These are phyloP conservation scores for Caenorhabditis drosophilae DNA, from an alignment of 2,888 invertebrate species.

Conservation along the genomic window DNA sequence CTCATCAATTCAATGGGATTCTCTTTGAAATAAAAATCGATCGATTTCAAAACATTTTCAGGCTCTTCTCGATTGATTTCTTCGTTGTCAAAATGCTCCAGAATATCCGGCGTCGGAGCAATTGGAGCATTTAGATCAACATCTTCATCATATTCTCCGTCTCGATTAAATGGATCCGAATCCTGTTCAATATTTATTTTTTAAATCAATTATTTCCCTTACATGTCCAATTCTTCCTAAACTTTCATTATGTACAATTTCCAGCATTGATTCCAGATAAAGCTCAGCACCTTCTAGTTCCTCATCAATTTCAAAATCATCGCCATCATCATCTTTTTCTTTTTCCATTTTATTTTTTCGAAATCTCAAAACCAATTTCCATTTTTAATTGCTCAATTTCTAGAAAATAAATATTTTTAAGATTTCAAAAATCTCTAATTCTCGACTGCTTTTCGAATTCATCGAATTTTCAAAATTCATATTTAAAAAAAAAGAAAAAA, in stretches of 20 bases:
- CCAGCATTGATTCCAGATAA: constrained; percentile 30
- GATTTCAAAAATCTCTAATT: no score
- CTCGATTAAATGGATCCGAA: constrained; percentile 29
- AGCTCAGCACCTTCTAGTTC: constrained; percentile 22
- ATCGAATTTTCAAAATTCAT: background rate
- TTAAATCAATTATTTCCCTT: no score
- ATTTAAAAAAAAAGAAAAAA: background rate
- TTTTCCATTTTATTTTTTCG: background rate
- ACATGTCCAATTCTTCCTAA: constrained; percentile 19
- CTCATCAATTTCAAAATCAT: no score
- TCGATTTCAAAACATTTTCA: background rate
- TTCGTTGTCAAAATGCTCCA: constrained; percentile 7
- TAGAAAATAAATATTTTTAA: no score
- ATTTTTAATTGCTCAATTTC: no score
- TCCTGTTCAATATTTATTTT: no score
- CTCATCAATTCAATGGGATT: background rate
- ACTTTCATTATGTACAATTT: constrained; percentile 20
- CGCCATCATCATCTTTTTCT: constrained; percentile 7
- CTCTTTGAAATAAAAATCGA: background rate
- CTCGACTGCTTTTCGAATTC: no score
- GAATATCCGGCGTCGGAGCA: constrained; percentile 30
- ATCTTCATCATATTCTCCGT: constrained; percentile 26
- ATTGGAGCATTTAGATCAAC: constrained; percentile 21
- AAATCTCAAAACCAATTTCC: no score
- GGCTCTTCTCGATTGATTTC: no score